phyloP scores from a whole-genome alignment of 2,113 vertebrate genomes.

The Pycnonotus jocosus region DNA sequence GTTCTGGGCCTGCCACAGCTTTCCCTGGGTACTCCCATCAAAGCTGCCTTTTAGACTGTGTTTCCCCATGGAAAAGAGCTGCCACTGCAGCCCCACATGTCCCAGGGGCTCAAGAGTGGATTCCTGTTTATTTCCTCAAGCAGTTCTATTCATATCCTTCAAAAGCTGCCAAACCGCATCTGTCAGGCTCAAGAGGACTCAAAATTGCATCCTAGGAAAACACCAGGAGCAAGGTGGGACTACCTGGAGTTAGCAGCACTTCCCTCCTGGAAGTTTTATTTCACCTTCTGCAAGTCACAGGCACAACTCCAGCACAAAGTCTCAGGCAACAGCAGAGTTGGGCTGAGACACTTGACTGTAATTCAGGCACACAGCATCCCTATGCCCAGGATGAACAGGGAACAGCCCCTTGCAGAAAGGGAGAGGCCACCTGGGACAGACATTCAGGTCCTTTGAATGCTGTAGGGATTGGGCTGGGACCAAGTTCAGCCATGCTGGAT shows the following conservation, averaged over 20 bases:
- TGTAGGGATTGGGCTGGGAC: neutral
- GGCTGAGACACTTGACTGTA: neutral
- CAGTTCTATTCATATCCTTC: constrained; percentile 22
- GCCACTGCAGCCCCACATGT: neutral
- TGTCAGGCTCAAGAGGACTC: neutral
- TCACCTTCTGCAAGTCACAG: neutral
- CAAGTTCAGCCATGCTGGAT: neutral
- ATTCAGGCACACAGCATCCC: neutral
- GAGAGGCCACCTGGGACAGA: neutral
- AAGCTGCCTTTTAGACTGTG: neutral
- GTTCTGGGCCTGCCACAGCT: neutral
- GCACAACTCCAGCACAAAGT: neutral
- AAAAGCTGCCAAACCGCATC: constrained; percentile 4
- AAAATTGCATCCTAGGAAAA: neutral
- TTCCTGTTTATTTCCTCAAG: constrained; percentile 49
- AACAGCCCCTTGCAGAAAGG: neutral
- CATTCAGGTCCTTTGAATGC: neutral
- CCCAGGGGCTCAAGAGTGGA: neutral
- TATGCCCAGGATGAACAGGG: rapidly evolving
- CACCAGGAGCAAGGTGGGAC: neutral
- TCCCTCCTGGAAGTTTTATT: neutral
- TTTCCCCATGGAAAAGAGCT: neutral
- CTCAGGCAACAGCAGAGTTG: rapidly evolving
- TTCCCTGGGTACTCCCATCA: neutral
- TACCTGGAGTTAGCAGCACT: neutral